Conservation (phyloP, 2,113 vertebrate species). For the Nerophis lumbriciformis region DNA sequence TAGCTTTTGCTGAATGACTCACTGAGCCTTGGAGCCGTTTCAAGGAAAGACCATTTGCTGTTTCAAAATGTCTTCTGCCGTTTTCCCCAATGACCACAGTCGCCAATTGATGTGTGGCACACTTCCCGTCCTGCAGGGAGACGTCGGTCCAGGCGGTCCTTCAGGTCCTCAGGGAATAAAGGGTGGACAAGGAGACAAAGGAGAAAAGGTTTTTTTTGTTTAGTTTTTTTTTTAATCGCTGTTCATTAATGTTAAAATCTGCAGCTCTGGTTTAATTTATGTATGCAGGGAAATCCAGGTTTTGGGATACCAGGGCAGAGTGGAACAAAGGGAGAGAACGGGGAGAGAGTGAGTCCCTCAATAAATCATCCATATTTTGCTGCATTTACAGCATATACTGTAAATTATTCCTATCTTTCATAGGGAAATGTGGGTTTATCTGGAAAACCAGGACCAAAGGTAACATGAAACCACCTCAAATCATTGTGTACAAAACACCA, state of each 20-base stretch:
- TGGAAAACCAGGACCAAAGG: slow-evolving; percentile 85
- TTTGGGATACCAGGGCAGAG: slow-evolving; percentile 84
- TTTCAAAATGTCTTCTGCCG: not conserved
- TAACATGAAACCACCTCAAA: slow-evolving; percentile 40
- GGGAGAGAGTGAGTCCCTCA: slow-evolving; percentile 79
- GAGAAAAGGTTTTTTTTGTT: slow-evolving; percentile 76
- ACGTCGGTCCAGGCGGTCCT: slow-evolving; percentile 72
- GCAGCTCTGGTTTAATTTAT: not conserved
- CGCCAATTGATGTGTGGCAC: slow-evolving; percentile 11
- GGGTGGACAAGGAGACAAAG: slow-evolving; percentile 79
- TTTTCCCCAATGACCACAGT: slow-evolving; percentile 5
- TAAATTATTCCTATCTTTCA: slow-evolving; percentile 18
- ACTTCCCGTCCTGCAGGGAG: slow-evolving; percentile 69
- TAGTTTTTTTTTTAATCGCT: not conserved
- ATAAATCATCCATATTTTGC: not conserved
- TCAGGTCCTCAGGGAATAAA: slow-evolving; percentile 74
- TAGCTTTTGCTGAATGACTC: slow-evolving; percentile 38
- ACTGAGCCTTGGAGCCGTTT: slow-evolving; percentile 28
- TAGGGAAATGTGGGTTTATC: slow-evolving; percentile 89
- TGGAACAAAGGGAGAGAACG: slow-evolving; percentile 81
- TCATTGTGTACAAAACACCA: not conserved
- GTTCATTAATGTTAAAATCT: not conserved
- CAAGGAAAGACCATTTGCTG: slow-evolving; percentile 21
- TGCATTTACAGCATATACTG: not conserved
- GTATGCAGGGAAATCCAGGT: slow-evolving; percentile 77